A percentile compares a stretch with the other conserved stretches of the same genome.
These are phyloP conservation scores for Nasonia vitripennis DNA, from an alignment of 1,140 invertebrate genomes.

Conservation along the genomic window DNA sequence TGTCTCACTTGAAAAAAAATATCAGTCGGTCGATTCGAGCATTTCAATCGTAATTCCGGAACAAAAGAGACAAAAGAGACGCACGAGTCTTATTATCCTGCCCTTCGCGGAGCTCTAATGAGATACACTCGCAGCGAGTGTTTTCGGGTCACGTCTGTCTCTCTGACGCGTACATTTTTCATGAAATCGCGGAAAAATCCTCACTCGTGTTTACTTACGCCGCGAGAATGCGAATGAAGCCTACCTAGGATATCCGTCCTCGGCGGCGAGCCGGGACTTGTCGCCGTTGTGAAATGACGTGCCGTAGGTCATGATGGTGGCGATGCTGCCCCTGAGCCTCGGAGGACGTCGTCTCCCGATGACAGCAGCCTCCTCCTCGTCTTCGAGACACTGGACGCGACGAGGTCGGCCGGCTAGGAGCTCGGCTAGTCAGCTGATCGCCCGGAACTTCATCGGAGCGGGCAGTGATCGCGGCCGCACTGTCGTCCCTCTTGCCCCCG, in stretches of 20 bases:
- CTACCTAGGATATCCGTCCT: constrained; percentile 44
- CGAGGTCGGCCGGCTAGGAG: constrained; percentile 57
- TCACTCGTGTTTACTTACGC: too few relatives aligned
- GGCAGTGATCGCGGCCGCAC: background rate
- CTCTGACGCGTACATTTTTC: too few relatives aligned
- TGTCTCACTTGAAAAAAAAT: too few relatives aligned
- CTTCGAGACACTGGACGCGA: background rate
- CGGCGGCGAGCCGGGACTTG: constrained; percentile 61
- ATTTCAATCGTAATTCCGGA: too few relatives aligned
- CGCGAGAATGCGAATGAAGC: too few relatives aligned
- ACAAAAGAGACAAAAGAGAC: too few relatives aligned
- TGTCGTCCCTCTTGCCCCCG: constrained; percentile 38
- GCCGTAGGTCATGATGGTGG: constrained; percentile 66
- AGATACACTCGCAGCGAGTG: too few relatives aligned
- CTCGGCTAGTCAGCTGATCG: constrained; percentile 69
- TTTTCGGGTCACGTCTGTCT: too few relatives aligned
- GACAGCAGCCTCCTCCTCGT: background rate
- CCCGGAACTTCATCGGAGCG: constrained; percentile 58
- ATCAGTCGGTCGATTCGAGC: too few relatives aligned
- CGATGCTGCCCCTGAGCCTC: constrained; percentile 5
- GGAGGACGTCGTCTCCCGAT: background rate
- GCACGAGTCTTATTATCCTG: too few relatives aligned
- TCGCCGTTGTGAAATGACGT: constrained; percentile 62
- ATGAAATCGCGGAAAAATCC: too few relatives aligned
- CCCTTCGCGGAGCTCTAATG: too few relatives aligned